phyloP scores from a whole-genome alignment of 2,113 vertebrate species.

The Campylorhamphus procurvoides region DNA sequence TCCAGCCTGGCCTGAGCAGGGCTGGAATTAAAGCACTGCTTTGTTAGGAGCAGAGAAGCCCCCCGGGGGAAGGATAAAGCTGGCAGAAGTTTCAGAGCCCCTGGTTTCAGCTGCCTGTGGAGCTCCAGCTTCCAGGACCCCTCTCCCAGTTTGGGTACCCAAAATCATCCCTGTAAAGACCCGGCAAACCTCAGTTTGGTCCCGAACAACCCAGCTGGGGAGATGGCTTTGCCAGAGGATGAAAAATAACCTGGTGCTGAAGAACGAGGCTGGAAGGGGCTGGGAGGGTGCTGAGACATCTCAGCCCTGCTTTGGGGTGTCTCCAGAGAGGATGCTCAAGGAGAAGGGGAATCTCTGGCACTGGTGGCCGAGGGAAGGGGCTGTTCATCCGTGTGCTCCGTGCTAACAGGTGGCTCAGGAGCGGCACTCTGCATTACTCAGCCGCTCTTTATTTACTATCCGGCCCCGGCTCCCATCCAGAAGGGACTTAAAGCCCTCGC shows the following conservation, averaged over 20 bases:
- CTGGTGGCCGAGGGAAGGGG: background rate
- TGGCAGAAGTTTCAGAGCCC: background rate
- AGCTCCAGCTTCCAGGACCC: background rate
- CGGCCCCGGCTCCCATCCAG: background rate
- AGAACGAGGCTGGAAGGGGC: background rate
- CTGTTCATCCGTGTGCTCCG: background rate
- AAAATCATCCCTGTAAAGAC: background rate
- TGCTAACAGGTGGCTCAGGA: slow-evolving; percentile 46
- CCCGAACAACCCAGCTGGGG: background rate
- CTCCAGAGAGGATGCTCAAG: fast-evolving
- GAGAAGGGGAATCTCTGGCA: background rate
- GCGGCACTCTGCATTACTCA: background rate
- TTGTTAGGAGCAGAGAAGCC: background rate
- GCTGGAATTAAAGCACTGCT: background rate
- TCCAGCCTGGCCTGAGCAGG: background rate
- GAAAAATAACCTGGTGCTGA: fast-evolving
- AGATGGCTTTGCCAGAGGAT: background rate
- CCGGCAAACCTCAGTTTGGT: fast-evolving
- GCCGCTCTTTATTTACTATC: background rate
- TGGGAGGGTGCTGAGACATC: background rate
- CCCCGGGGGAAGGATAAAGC: background rate
- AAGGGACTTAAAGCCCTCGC: background rate
- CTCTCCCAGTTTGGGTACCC: fast-evolving
- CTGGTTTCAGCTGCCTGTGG: background rate
- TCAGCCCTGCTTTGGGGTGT: background rate